phyloP scores from a whole-genome alignment of 2,113 vertebrate genomes.

The Spermophilus dauricus region DNA sequence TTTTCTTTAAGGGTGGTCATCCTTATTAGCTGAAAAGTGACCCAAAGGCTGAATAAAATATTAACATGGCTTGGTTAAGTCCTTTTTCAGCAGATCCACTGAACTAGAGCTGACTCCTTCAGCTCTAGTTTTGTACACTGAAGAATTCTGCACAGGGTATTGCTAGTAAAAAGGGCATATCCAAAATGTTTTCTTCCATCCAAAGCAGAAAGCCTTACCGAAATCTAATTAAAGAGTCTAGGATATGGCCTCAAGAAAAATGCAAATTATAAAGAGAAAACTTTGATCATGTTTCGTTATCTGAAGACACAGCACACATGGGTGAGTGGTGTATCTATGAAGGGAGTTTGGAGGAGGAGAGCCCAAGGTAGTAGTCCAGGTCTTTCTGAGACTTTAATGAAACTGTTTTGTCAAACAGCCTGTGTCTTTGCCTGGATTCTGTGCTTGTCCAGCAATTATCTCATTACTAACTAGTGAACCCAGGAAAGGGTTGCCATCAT shows the following conservation, averaged over 20 bases:
- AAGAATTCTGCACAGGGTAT: neutral
- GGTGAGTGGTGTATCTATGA: neutral
- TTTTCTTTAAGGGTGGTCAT: neutral
- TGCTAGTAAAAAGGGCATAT: neutral
- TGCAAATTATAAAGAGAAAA: neutral
- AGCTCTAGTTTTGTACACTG: neutral
- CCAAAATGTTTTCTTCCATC: neutral
- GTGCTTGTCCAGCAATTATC: neutral
- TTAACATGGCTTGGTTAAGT: neutral
- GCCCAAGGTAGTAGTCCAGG: neutral
- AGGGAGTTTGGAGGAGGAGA: neutral
- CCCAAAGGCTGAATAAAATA: neutral
- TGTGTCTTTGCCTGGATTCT: neutral
- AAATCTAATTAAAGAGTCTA: constrained; percentile 4
- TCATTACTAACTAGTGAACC: neutral
- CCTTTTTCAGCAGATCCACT: neutral
- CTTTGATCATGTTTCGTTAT: neutral
- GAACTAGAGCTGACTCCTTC: neutral
- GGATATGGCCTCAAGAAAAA: constrained; percentile 7
- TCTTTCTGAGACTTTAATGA: constrained; percentile 51
- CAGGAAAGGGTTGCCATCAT: neutral
- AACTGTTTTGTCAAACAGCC: neutral
- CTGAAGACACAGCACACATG: neutral
- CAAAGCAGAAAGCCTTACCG: neutral
- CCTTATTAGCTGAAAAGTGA: constrained; percentile 33